Conservation (phyloP, 2,113 vertebrate species). For the Crocuta crocuta region DNA sequence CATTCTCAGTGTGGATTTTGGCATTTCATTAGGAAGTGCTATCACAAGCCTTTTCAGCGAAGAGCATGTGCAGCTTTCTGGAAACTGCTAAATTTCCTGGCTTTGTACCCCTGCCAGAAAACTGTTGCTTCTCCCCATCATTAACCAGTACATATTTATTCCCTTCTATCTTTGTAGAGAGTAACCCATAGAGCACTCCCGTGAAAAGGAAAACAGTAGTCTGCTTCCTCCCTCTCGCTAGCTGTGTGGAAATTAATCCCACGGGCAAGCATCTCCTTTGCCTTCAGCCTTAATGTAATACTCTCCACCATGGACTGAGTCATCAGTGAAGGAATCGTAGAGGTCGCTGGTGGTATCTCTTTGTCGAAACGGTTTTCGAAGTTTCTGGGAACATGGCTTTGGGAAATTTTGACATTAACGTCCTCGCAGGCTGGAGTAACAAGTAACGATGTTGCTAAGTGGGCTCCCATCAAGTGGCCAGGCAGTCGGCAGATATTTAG, state of each 20-base stretch:
- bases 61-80: slow-evolving; percentile 67
- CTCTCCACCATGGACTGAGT: slow-evolving; percentile 5
- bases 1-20: slow-evolving; percentile 72
- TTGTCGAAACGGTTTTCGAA: slow-evolving; percentile 27
- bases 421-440: background rate
- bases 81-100: slow-evolving; percentile 72
- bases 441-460: background rate
- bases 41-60: slow-evolving; percentile 38
- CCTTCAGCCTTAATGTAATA: background rate
- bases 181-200: background rate
- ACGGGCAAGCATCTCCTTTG: background rate
- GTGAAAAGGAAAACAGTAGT: slow-evolving; percentile 35
- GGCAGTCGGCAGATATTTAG: slow-evolving; percentile 44
- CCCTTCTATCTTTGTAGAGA: background rate
- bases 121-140: slow-evolving; percentile 50
- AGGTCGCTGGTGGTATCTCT: background rate
- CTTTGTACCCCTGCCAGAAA: slow-evolving; percentile 81
- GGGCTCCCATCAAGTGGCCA: background rate
- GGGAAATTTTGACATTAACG: slow-evolving; percentile 5
- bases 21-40: slow-evolving; percentile 76
- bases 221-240: background rate
- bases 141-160: background rate
- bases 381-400: background rate
- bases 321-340: background rate
- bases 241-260: background rate